Conservation (phyloP, 2,113 vertebrate genomes). For the Coreoperca whiteheadi region DNA sequence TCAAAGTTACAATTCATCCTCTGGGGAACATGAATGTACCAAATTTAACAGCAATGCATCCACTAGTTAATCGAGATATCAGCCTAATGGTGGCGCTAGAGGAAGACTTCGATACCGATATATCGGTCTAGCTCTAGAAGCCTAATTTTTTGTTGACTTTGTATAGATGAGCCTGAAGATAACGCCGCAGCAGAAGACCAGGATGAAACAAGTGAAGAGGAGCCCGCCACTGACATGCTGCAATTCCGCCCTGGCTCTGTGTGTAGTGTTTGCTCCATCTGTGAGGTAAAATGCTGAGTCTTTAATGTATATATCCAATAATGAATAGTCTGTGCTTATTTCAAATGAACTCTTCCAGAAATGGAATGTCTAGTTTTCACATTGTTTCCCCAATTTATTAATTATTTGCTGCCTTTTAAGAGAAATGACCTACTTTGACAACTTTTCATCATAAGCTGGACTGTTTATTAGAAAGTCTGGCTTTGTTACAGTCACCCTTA, state of each 20-base stretch:
- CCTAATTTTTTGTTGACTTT: slow-evolving; percentile 8
- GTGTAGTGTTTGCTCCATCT: slow-evolving; percentile 88
- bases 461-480: background rate
- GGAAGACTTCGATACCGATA: too few relatives aligned
- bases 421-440: background rate
- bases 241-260: slow-evolving; percentile 87
- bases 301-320: too few relatives aligned
- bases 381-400: background rate
- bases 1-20: background rate
- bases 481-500: background rate
- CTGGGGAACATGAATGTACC: background rate
- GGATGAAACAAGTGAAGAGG: slow-evolving; percentile 51
- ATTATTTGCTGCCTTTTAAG: background rate
- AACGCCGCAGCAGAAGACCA: slow-evolving; percentile 51
- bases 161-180: slow-evolving; percentile 50
- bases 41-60: background rate
- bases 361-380: too few relatives aligned
- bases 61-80: background rate
- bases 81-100: background rate
- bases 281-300: slow-evolving; percentile 80
- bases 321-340: background rate
- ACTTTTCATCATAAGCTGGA: background rate
- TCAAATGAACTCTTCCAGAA: background rate
- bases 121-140: background rate
- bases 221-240: background rate